Evolutionary conservation across 1,140 invertebrate genomes (phyloP).

Genomic region (Rhopalosiphum maidis): DNA sequence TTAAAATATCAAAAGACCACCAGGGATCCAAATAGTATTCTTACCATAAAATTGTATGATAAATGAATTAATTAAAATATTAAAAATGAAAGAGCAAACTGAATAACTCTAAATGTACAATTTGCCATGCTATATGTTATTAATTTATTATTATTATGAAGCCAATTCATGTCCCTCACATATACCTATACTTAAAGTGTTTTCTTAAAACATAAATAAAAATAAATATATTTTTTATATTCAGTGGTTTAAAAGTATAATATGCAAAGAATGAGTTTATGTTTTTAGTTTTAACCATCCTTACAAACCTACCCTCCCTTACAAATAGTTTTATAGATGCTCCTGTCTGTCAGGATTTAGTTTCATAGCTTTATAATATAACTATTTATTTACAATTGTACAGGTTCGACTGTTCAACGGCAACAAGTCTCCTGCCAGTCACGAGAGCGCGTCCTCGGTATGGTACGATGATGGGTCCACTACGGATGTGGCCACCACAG

Average conservation of each 20-base stretch:
- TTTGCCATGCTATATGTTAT: background rate
- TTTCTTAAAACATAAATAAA: background rate
- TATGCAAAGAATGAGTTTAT: background rate
- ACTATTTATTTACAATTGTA: background rate
- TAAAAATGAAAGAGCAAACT: background rate
- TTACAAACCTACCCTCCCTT: too few relatives aligned
- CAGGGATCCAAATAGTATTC: too few relatives aligned
- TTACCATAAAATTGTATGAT: background rate
- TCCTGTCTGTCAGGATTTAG: background rate
- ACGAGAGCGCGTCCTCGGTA: slow-evolving; percentile 59
- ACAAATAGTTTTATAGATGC: background rate
- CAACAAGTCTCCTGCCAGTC: slow-evolving; percentile 62
- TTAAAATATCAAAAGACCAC: too few relatives aligned
- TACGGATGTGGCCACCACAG: background rate
- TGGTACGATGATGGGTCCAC: slow-evolving; percentile 47
- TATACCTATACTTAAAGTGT: too few relatives aligned
- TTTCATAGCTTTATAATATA: background rate
- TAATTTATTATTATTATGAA: too few relatives aligned
- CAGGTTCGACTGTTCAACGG: slow-evolving; percentile 44
- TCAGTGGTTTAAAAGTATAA: background rate
- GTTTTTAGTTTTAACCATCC: background rate
- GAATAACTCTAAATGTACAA: background rate
- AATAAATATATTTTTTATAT: background rate
- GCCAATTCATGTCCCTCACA: too few relatives aligned
- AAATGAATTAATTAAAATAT: background rate